These are phyloP conservation scores for Cremastinae sp. DNA, from an alignment of 2,888 invertebrate genomes.

Conservation along the genomic window DNA sequence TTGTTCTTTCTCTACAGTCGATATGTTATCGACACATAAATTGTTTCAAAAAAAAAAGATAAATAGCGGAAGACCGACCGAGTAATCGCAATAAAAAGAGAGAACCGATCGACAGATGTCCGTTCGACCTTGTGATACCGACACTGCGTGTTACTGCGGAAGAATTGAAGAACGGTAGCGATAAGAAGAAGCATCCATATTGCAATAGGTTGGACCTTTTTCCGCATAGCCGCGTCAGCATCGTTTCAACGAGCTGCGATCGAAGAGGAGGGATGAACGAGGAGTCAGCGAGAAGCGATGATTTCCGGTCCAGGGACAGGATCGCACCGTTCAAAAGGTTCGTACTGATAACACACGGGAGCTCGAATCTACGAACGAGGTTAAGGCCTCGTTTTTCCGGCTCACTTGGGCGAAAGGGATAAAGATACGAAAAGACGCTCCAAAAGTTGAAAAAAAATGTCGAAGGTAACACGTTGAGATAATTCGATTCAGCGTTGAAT, in stretches of 20 bases:
- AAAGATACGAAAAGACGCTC: background rate
- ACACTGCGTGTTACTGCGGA: background rate
- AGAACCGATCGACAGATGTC: background rate
- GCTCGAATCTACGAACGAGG: conserved; percentile 4
- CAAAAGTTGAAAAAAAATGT: background rate
- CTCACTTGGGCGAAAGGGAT: conserved; percentile 16
- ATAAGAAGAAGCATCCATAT: conserved; percentile 6
- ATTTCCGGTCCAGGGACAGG: conserved; percentile 46
- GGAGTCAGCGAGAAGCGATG: conserved; percentile 24
- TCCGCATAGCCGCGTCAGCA: conserved; percentile 28
- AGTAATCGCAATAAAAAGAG: no score
- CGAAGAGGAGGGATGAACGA: background rate
- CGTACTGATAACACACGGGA: conserved; percentile 30
- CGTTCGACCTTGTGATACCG: background rate
- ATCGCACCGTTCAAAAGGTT: conserved; percentile 19
- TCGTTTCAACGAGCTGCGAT: conserved; percentile 25
- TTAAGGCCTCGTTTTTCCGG: conserved; percentile 2
- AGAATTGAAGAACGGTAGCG: conserved; percentile 1
- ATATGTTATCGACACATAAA: no score
- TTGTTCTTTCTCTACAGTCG: no score
- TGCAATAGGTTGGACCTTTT: conserved; percentile 28
- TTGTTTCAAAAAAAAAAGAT: no score
- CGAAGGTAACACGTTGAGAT: background rate
- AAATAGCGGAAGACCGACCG: no score
- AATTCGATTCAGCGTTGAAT: background rate